Evolutionary conservation across 1,140 invertebrate genomes (phyloP), one percentile per base, ranked within the genome.

Genomic region (Idris sp.): DNA sequence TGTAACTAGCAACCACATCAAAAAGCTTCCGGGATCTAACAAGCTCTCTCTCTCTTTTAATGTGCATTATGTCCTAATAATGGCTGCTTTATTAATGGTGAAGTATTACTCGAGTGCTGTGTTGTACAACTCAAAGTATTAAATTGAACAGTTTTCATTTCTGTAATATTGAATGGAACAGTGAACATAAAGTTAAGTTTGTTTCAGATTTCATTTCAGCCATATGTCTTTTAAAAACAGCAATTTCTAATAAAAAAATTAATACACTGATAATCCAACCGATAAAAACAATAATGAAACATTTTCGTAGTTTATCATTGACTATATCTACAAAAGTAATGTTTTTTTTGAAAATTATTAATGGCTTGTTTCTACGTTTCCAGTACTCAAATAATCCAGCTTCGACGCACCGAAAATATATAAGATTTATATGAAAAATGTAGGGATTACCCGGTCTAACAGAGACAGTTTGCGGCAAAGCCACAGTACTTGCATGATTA

Each of bases 1-100:
- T 79, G 59, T 79, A 78, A 82, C 84, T 83, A 82, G 76, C 80
- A 59, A 77, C 76, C 83, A 82, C 79, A 82, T 84, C 79, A 78
- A 64, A 71, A 78, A 78, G 64, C 74, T 73, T 51, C 62, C 53
- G 58, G 35, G 51, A 25, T 64, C 65, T 65, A 74, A 77, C 64
- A 62, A 62, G 67, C 62, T 22, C 48, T 46, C 62, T 61, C 48
- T 56, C 36, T 53, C 51, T 71, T 54, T 71, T 65, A 58, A 53
- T 51, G 62, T 53, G 67, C 58, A 62, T 72, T 68, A 62, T 64
- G 77, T 80, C 82, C 79, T 82, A 83, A 84, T 83, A 85, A 83
- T 83, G 81, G 74, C 71, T 69, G 77, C 82, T 83, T 83, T 84
- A 83, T 84, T 43, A 33, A 62, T 48, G 48, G 61, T 48, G 48